Evolutionary conservation across 2,113 vertebrate species (phyloP), one percentile per base, ranked within the genome.

Genomic region (Martes martes): DNA sequence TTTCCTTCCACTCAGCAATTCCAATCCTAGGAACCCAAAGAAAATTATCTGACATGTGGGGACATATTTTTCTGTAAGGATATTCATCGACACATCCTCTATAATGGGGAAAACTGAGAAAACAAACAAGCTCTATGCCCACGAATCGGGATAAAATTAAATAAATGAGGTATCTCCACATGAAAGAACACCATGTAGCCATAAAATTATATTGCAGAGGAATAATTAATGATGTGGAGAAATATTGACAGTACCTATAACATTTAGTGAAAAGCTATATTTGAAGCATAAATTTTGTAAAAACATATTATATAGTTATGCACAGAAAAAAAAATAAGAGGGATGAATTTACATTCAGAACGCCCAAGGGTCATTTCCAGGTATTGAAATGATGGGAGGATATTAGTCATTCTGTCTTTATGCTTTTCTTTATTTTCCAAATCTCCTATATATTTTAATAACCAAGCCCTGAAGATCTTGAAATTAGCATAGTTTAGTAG

Each of bases 401-500:
- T 2, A n/a, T 82, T 45, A 28, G 50, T 93, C 14, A 6, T 84
- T 39, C 82, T 23, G 45, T 73, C 81, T 86, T 50, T 39, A 24
- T 18, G 10, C 50, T 79, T 71, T 78, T 33, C 86, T 69, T 52
- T 11, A 42, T 86, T 90, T 89, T 84, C 67, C 39, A 45, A 78
- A 47, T 65, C 79, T 69, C 23, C 80, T 74, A 2, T 73, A 10
- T 59, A 36, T 78, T 92, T 95, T 85, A 52, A 59, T 73, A 23
- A 89, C 11, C 23, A 50, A 1, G 26, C 45, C 63, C 82, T 0
- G 33, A 92, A 2, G 3, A 97, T 92, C 92, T 96, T 67, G 81
- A 96, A 95, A 98, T 97, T 63, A 95, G 86, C 91, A 74, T 78
- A n/a, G 63, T 87, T 97, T 96, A 95, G 78, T 94, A 90, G 81